Percentiles rank a stretch among this genome's conserved stretches.
Conservation (phyloP, 2,113 vertebrate species). For the Delphinapterus leucas region DNA sequence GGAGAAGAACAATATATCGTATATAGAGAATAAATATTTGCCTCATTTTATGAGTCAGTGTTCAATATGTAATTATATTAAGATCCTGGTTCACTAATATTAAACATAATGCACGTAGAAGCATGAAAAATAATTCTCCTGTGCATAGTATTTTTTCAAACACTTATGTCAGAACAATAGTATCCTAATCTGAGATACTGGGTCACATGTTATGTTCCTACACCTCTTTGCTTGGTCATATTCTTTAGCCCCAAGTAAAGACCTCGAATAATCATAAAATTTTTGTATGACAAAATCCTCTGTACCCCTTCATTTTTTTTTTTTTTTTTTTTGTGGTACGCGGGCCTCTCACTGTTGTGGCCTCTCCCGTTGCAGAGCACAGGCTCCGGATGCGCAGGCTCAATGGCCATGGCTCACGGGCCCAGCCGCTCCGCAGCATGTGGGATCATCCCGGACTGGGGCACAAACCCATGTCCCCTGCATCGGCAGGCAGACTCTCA, state of each 20-base stretch:
- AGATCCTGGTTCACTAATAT: background rate
- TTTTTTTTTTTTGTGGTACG: no score
- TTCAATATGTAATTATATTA: background rate
- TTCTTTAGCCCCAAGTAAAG: background rate
- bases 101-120: background rate
- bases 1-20: background rate
- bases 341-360: no score
- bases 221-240: background rate
- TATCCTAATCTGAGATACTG: background rate
- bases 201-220: background rate
- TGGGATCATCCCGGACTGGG: no score
- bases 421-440: no score
- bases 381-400: no score
- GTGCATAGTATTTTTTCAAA: background rate
- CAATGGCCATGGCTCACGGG: no score
- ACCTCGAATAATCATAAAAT: background rate
- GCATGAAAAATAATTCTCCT: background rate
- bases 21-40: background rate
- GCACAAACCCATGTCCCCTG: no score
- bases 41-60: background rate
- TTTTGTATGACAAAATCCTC: background rate
- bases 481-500: no score
- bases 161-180: background rate
- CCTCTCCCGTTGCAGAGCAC: no score
- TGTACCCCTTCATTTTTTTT: background rate